Conservation (phyloP, 2,113 vertebrate genomes). For the Fukomys damarensis region DNA sequence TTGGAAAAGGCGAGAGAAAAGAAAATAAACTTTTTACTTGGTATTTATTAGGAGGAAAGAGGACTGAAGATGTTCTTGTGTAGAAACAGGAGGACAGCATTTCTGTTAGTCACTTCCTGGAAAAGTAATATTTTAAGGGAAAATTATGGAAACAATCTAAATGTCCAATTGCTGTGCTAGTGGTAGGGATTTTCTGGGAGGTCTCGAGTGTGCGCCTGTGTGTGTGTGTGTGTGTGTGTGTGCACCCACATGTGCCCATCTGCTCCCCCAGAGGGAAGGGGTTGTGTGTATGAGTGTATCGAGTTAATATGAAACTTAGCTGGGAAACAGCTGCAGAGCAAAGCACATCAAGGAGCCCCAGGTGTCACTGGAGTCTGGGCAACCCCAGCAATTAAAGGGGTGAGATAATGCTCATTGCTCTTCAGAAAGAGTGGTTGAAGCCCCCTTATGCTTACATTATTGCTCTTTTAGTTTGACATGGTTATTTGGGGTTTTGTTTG, state of each 20-base stretch:
- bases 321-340: conserved; percentile 82
- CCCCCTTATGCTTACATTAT: conserved; percentile 65
- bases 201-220: background rate
- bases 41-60: conserved; percentile 89
- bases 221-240: background rate
- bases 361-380: conserved; percentile 76
- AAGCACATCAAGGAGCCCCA: conserved; percentile 83
- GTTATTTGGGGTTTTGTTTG: conserved; percentile 71
- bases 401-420: conserved; percentile 71
- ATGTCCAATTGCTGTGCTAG: conserved; percentile 84
- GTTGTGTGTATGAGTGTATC: conserved; percentile 11
- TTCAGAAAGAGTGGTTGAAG: conserved; percentile 67
- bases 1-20: conserved; percentile 77
- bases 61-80: conserved; percentile 82
- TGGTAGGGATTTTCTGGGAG: conserved; percentile 75
- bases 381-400: conserved; percentile 75
- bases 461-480: conserved; percentile 78
- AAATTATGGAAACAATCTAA: conserved; percentile 84
- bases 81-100: conserved; percentile 79
- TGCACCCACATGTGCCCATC: background rate
- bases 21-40: conserved; percentile 81
- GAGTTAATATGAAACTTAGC: conserved; percentile 78
- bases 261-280: conserved; percentile 22
- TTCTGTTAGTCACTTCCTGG: conserved; percentile 85
- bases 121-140: conserved; percentile 78